A percentile compares a stretch with the other conserved stretches of the same genome.
phyloP scores from a whole-genome alignment of 2,888 invertebrate genomes.

The Auanema sp. region DNA sequence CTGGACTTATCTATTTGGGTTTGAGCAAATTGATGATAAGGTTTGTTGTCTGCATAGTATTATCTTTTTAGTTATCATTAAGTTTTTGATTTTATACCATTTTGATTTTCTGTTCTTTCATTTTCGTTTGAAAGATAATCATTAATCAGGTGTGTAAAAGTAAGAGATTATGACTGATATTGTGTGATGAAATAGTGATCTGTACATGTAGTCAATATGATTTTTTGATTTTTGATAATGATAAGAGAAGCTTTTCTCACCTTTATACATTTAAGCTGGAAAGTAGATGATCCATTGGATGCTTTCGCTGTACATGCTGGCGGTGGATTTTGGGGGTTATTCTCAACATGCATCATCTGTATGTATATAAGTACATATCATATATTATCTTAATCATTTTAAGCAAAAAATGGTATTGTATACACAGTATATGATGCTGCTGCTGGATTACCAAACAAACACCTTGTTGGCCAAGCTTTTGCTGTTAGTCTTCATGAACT shows the following conservation, averaged over 20 bases:
- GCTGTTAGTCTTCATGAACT: constrained; percentile 24
- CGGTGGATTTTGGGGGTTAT: constrained; percentile 68
- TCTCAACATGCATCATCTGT: constrained; percentile 48
- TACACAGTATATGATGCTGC: constrained; percentile 47
- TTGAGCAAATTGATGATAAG: constrained; percentile 59
- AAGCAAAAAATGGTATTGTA: constrained; percentile 47
- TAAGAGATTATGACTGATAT: too few relatives aligned
- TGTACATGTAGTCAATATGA: too few relatives aligned
- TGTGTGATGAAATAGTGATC: too few relatives aligned
- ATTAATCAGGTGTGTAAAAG: not conserved
- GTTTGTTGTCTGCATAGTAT: constrained; percentile 15
- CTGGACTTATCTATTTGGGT: constrained; percentile 66
- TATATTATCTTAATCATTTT: too few relatives aligned
- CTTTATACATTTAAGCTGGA: constrained; percentile 40
- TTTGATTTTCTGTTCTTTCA: not conserved
- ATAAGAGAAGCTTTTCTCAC: constrained; percentile 66
- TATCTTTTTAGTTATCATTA: not conserved
- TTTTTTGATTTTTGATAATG: not conserved
- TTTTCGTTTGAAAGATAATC: not conserved
- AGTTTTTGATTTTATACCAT: not conserved
- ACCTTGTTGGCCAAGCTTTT: constrained; percentile 38
- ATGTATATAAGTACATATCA: too few relatives aligned
- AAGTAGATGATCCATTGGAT: constrained; percentile 69
- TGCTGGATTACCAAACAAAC: constrained; percentile 26
- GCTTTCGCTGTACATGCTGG: constrained; percentile 69